Conservation (phyloP, 2,888 invertebrate genomes). For the Notodonta ziczac region DNA sequence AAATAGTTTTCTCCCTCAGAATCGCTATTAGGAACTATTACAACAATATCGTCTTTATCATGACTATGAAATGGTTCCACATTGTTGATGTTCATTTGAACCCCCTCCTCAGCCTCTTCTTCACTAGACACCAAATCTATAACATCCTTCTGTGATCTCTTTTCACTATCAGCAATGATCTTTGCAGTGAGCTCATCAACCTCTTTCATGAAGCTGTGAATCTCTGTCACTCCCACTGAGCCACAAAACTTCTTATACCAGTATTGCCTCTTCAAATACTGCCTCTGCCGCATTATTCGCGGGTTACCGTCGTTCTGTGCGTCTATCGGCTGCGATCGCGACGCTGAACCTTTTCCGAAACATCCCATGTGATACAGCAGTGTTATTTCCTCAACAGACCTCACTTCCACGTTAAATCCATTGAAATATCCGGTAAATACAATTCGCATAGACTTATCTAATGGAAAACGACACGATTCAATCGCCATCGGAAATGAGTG, state of each 20-base stretch:
- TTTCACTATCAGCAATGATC: constrained; percentile 57
- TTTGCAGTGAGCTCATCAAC: constrained; percentile 59
- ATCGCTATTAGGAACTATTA: constrained; percentile 87
- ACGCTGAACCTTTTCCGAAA: constrained; percentile 90
- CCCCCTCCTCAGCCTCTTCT: constrained; percentile 53
- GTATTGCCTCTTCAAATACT: constrained; percentile 84
- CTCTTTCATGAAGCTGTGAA: constrained; percentile 60
- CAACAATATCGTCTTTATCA: constrained; percentile 71
- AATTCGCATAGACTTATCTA: constrained; percentile 71
- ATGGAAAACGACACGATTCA: constrained; percentile 75
- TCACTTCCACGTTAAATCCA: constrained; percentile 87
- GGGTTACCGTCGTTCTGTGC: constrained; percentile 64
- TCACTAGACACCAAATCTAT: constrained; percentile 80
- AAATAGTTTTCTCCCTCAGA: constrained; percentile 87
- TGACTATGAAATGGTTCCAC: constrained; percentile 41
- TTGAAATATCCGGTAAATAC: constrained; percentile 87
- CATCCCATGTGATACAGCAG: constrained; percentile 88
- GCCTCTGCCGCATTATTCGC: constrained; percentile 84
- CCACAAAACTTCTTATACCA: constrained; percentile 78
- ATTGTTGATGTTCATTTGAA: constrained; percentile 32
- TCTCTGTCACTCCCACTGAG: constrained; percentile 40
- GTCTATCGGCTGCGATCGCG: constrained; percentile 81
- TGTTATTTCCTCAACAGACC: constrained; percentile 84
- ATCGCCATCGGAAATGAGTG: constrained; percentile 65
- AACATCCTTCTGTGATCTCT: constrained; percentile 58